Conservation (phyloP, 2,113 vertebrate genomes). For the Athene noctua region DNA sequence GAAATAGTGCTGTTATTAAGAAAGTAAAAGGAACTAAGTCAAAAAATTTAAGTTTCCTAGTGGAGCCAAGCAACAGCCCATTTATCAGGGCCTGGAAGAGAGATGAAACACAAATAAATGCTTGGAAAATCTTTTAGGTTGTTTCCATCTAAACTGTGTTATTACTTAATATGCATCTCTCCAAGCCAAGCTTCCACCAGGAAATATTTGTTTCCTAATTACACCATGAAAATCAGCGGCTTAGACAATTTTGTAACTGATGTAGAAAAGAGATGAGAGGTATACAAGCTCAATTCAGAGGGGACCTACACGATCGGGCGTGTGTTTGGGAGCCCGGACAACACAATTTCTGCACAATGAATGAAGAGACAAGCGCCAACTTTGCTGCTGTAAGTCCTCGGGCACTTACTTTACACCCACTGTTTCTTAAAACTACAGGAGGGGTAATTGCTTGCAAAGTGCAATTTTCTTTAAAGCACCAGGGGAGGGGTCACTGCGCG, state of each 20-base stretch:
- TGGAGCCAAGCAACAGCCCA: neutral
- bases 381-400: neutral
- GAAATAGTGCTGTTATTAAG: neutral
- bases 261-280: neutral
- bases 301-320: rapidly evolving
- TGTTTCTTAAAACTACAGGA: neutral
- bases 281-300: rapidly evolving
- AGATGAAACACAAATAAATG: neutral
- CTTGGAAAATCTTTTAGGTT: neutral
- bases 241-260: neutral
- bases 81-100: neutral
- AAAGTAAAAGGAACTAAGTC: neutral
- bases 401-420: neutral
- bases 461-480: neutral
- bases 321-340: neutral
- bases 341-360: neutral
- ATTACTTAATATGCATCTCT: neutral
- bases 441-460: neutral
- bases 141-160: neutral
- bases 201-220: neutral
- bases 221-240: neutral
- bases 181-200: neutral
- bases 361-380: neutral
- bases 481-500: neutral
- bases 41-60: neutral